A percentile compares a stretch with the other conserved stretches of the same genome.
phyloP scores from a whole-genome alignment of 2,888 invertebrate genomes.

The Tupiocoris notatus region DNA sequence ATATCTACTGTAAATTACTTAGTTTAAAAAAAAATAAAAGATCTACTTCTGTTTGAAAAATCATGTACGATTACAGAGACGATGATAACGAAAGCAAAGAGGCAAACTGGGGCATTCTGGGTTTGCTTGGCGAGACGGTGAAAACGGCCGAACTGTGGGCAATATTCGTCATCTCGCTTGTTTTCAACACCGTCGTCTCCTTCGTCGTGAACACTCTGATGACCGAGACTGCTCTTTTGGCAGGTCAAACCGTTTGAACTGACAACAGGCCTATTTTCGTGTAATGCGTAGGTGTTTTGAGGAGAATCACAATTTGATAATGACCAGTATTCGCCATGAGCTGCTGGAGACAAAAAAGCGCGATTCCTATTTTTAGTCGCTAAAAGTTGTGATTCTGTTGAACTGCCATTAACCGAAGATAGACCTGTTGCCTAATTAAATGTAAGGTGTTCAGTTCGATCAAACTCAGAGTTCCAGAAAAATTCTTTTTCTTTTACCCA shows the following conservation, averaged over 20 bases:
- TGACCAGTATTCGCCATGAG: too few species aligned
- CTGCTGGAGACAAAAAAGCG: too few species aligned
- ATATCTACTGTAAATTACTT: too few species aligned
- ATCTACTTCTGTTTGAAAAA: too few species aligned
- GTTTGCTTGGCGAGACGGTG: constrained; percentile 32
- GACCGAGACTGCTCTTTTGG: constrained; percentile 40
- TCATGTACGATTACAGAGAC: background rate
- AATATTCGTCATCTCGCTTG: constrained; percentile 26
- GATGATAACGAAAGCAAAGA: constrained; percentile 13
- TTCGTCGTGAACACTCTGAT: constrained; percentile 39
- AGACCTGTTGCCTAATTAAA: background rate
- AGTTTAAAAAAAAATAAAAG: too few species aligned
- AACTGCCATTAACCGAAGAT: too few species aligned
- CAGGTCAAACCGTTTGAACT: constrained; percentile 27
- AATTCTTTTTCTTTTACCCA: background rate
- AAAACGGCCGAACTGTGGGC: constrained; percentile 35
- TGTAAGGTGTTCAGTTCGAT: background rate
- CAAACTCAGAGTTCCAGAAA: background rate
- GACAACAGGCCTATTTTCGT: background rate
- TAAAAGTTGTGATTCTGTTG: too few species aligned
- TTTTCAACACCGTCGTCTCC: constrained; percentile 39
- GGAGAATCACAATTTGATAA: too few species aligned
- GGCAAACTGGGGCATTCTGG: constrained; percentile 2
- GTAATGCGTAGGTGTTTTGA: too few species aligned
- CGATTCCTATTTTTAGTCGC: too few species aligned